These are phyloP conservation scores for Oreochromis tanganicae DNA, from an alignment of 2,113 vertebrate genomes.

Conservation along the genomic window DNA sequence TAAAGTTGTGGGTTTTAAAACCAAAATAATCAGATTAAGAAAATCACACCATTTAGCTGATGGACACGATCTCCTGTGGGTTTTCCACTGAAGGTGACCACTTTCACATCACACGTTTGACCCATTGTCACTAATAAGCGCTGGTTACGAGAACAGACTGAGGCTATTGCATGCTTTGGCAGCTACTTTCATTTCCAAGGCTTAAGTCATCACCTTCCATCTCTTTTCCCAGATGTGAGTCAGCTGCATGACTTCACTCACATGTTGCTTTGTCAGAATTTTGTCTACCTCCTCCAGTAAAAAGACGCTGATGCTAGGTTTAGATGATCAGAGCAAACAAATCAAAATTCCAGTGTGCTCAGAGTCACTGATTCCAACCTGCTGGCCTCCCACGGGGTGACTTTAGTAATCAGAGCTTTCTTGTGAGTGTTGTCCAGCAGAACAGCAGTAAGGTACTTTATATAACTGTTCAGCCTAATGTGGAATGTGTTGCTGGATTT, in stretches of 20 bases:
- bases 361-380: background rate
- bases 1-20: background rate
- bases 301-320: background rate
- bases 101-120: background rate
- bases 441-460: background rate
- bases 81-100: background rate
- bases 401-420: background rate
- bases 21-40: background rate
- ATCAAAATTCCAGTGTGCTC: background rate
- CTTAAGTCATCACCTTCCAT: background rate
- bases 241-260: background rate
- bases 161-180: background rate
- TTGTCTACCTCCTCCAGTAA: accelerated
- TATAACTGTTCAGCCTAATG: background rate
- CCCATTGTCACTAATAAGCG: background rate
- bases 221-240: background rate
- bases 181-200: background rate
- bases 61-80: background rate
- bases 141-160: background rate
- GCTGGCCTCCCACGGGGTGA: background rate
- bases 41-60: background rate
- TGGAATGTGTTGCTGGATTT: background rate
- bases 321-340: background rate
- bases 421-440: background rate
- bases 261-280: background rate